Percentiles rank a stretch among this genome's conserved stretches.
Conservation (phyloP, 2,113 vertebrate genomes). For the Tachuris rubrigastra region DNA sequence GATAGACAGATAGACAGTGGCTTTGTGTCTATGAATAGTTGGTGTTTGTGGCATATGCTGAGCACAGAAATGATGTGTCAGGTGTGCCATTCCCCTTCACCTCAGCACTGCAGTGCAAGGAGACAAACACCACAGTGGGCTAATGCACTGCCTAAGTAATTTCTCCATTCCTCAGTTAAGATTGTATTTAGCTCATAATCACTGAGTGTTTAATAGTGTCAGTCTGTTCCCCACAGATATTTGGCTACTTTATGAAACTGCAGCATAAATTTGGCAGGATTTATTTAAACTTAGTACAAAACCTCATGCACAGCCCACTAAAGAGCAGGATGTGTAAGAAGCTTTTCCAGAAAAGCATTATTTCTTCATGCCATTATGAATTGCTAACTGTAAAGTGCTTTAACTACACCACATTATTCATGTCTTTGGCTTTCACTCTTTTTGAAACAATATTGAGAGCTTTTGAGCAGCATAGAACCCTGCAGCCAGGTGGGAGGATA, state of each 20-base stretch:
- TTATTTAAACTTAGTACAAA: neutral
- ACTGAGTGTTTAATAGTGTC: neutral
- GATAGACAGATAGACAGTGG: fast-evolving
- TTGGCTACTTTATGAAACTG: constrained; percentile 3
- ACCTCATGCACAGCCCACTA: neutral
- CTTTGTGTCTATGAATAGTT: neutral
- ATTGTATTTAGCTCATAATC: neutral
- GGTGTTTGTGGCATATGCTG: neutral
- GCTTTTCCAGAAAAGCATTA: neutral
- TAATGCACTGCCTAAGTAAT: neutral
- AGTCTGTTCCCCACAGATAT: constrained; percentile 4
- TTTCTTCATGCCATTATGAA: neutral
- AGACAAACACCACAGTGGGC: neutral
- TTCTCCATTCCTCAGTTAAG: neutral
- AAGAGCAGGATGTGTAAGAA: neutral
- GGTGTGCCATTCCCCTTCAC: neutral
- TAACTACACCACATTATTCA: neutral
- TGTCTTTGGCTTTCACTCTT: neutral
- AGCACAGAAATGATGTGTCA: neutral
- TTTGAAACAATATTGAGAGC: neutral
- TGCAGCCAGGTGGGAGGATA: neutral
- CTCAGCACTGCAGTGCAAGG: neutral
- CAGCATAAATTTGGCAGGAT: neutral
- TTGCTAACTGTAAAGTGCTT: neutral
- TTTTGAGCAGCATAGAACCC: neutral